Conservation (phyloP, 2,113 vertebrate genomes). For the Calyptommatus sinebrachiatus region DNA sequence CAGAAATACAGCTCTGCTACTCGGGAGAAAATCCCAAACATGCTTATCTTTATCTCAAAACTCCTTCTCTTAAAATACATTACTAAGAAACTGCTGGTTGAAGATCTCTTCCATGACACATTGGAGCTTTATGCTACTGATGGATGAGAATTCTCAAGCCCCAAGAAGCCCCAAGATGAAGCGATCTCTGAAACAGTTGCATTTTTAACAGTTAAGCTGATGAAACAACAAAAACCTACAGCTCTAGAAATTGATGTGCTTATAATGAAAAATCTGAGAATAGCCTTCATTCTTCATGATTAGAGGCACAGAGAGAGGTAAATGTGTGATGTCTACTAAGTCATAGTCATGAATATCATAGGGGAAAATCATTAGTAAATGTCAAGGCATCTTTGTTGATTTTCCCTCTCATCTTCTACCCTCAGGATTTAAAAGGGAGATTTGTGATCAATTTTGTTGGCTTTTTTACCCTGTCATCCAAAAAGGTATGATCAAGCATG, state of each 20-base stretch:
- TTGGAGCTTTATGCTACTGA: slow-evolving; percentile 5
- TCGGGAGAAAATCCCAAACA: no score
- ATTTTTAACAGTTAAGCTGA: slow-evolving; percentile 49
- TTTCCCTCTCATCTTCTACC: neutral
- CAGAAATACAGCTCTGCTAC: no score
- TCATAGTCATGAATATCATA: slow-evolving; percentile 40
- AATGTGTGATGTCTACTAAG: slow-evolving; percentile 19
- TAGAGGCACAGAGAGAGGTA: slow-evolving; percentile 28
- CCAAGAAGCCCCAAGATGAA: slow-evolving; percentile 22
- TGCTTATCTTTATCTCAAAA: no score
- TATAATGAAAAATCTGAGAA: slow-evolving; percentile 49
- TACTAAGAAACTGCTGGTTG: neutral
- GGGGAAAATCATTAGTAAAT: slow-evolving; percentile 48
- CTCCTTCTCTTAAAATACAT: slow-evolving; percentile 13
- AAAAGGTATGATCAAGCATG: neutral
- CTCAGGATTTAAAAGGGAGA: slow-evolving; percentile 32
- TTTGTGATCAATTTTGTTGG: slow-evolving; percentile 8
- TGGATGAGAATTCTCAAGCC: slow-evolving; percentile 10
- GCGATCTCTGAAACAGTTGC: slow-evolving; percentile 28
- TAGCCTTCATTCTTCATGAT: slow-evolving; percentile 60
- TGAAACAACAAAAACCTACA: slow-evolving; percentile 48
- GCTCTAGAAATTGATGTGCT: slow-evolving; percentile 59
- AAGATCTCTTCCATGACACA: accelerated
- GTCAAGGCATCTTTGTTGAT: neutral
- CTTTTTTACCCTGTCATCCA: neutral